Conservation (phyloP, 2,797 vertebrate genomes). For the Channa striata region DNA sequence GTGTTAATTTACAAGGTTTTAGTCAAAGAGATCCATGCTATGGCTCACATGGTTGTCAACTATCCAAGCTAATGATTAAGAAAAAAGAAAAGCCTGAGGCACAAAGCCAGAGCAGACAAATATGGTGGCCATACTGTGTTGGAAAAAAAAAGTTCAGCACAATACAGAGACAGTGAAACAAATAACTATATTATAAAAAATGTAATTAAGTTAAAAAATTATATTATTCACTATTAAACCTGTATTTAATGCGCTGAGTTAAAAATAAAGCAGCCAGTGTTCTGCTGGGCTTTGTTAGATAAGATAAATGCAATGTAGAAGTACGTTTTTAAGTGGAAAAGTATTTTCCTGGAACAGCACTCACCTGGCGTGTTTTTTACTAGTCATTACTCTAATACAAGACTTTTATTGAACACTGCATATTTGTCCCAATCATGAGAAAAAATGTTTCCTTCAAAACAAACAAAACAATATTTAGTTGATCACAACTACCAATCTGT, state of each 20-base stretch:
- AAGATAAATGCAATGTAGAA: slow-evolving; percentile 44
- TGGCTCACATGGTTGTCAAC: slow-evolving; percentile 93
- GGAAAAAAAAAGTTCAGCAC: slow-evolving; percentile 47
- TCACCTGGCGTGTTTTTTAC: slow-evolving; percentile 10
- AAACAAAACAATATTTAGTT: slow-evolving; percentile 23
- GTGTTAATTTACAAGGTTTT: slow-evolving; percentile 99
- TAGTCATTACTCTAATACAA: slow-evolving; percentile 13
- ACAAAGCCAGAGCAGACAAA: slow-evolving; percentile 79
- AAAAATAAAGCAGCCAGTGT: slow-evolving; percentile 4
- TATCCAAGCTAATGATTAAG: slow-evolving; percentile 93
- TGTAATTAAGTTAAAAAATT: not conserved
- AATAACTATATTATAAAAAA: slow-evolving; percentile 9
- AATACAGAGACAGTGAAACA: slow-evolving; percentile 35
- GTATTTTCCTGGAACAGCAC: slow-evolving; percentile 33
- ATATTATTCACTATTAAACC: not conserved
- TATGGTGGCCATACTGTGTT: slow-evolving; percentile 51
- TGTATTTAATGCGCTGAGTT: not conserved
- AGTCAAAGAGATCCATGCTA: slow-evolving; percentile 95
- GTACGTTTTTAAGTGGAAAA: slow-evolving; percentile 45
- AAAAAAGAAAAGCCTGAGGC: slow-evolving; percentile 86
- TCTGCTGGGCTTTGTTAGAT: slow-evolving; percentile 43
- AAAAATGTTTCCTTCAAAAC: slow-evolving; percentile 26
- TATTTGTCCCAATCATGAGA: slow-evolving; percentile 7
- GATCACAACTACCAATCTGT: not conserved
- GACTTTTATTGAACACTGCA: not conserved